Evolutionary conservation across 2,888 invertebrate genomes (phyloP), one percentile per base, ranked within the genome.

Genomic region (Bruchidius siliquastri): DNA sequence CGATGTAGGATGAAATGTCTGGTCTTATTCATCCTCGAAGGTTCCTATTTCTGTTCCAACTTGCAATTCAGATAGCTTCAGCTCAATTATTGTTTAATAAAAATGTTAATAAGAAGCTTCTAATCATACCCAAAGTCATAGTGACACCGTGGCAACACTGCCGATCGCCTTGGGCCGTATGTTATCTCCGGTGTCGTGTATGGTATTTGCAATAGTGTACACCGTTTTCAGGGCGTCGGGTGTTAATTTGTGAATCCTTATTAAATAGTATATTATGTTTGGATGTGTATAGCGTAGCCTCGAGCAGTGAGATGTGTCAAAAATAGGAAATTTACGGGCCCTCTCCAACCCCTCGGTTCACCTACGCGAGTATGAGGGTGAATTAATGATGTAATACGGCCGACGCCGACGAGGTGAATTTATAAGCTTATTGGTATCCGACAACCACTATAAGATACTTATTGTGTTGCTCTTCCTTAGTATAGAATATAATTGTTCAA

Each of bases 261-360:
- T 86, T 86, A 86, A 86, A 86, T 86, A 86, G 84, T 86, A 86
- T 86, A 86, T 86, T 86, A 86, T 85, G 85, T 85, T 85, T 84
- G 84, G 84, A 84, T 83, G 83, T 76, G 49, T 49, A 49, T 49
- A 49, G 49, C 49, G 49, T 49, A 49, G 49, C 49, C 49, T 49
- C 49, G 49, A 49, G 49, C 49, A 8, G 10, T 49, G 49, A 49
- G 49, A 49, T 49, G 49, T 49, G 49, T 49, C 49, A 49, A 49
- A 49, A 49, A 49, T 49, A 13, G 49, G 6, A 13, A 49, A 49
- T 49, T 49, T 49, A 49, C 49, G 49, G 18, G 6, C 49, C 49
- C 49, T 49, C 8, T 49, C 6, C 49, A 49, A 49, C 49, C 49
- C 49, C 49, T 13, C 49, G 49, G 49, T 49, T 8, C 49, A 49